Base-by-base conservation (phyloP, 2,888 invertebrate species). In the Ochlodes sylvanus region DNA sequence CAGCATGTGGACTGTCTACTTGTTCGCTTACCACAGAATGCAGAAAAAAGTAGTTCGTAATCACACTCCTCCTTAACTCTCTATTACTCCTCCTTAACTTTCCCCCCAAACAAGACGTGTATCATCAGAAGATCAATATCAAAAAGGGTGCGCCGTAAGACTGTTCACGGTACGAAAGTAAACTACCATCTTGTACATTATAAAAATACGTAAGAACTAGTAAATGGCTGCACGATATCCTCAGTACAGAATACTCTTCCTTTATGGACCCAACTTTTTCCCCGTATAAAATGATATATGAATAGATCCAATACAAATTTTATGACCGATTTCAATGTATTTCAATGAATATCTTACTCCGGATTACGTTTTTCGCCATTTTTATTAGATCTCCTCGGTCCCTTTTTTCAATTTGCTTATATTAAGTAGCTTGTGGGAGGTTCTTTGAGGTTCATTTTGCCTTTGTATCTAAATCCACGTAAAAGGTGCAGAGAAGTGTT, bases 241-340 rank as follows among this genome's bases (percentile, higher is more conserved):
- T 47, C 19, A 17, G 4, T 19, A 50, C 19, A 19, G 50, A 50
- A 50, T 19, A 50, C 9, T 17, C 19, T 50, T 50, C 50, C 50
- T 9, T 50, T 50, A 50, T 50, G 50, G 50, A 50, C 50, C 50
- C 50, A 50, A 50, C 50, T 50, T 63, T 55, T 63, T 32, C 54
- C 54, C 27, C 66, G 52, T 38, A 60, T 66, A 52, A 34, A 27
- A 64, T 66, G 66, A 66, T 66, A 67, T 67, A 66, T 72, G 73
- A 70, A 70, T 70, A 69, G 68, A 67, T 63, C 70, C 71, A 62
- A 69, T 71, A 61, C 68, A 69, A 66, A 70, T 71, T 71, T 74
- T 74, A 73, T 73, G 71, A 74, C 71, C 63, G 72, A 71, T 69
- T 71, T 69, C 73, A 69, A 74, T 73, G 68, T 72, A 71, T 69